These are phyloP conservation scores for Amphipyra berbera DNA, from an alignment of 2,888 invertebrate species.

Conservation along the genomic window DNA sequence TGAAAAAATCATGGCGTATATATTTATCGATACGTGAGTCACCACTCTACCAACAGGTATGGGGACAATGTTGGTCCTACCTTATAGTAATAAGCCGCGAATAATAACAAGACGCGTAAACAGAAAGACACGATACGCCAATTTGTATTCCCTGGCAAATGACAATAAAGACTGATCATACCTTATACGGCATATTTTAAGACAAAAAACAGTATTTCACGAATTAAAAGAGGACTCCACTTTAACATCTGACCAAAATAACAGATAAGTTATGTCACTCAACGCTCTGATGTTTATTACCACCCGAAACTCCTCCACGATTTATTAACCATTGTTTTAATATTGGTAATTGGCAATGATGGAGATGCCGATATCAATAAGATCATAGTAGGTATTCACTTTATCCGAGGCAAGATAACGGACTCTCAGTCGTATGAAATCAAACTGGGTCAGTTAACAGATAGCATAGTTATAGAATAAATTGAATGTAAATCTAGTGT, in stretches of 20 bases:
- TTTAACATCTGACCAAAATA: conserved; percentile 65
- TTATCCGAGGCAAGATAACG: conserved; percentile 33
- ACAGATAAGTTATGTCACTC: conserved; percentile 64
- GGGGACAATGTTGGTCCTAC: conserved; percentile 63
- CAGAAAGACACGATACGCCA: conserved; percentile 61
- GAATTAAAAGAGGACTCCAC: conserved; percentile 63
- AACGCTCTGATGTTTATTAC: conserved; percentile 62
- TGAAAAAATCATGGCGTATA: conserved; percentile 33
- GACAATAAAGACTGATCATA: conserved; percentile 68
- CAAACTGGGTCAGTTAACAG: conserved; percentile 39
- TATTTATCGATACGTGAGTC: conserved; percentile 68
- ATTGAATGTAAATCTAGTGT: conserved; percentile 54
- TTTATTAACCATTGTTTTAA: conserved; percentile 73
- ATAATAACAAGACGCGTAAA: conserved; percentile 53
- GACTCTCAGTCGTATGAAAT: conserved; percentile 31
- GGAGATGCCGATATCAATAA: conserved; percentile 41
- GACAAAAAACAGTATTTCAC: conserved; percentile 69
- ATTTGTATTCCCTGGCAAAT: conserved; percentile 72
- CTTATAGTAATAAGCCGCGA: conserved; percentile 57
- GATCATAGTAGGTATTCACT: conserved; percentile 26
- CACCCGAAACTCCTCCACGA: conserved; percentile 59
- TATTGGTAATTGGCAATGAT: conserved; percentile 58
- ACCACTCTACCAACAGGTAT: conserved; percentile 58
- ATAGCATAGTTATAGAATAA: conserved; percentile 37
- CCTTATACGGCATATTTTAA: conserved; percentile 69